Conservation (phyloP, 2,888 invertebrate species). For the Cephus sareptanus region DNA sequence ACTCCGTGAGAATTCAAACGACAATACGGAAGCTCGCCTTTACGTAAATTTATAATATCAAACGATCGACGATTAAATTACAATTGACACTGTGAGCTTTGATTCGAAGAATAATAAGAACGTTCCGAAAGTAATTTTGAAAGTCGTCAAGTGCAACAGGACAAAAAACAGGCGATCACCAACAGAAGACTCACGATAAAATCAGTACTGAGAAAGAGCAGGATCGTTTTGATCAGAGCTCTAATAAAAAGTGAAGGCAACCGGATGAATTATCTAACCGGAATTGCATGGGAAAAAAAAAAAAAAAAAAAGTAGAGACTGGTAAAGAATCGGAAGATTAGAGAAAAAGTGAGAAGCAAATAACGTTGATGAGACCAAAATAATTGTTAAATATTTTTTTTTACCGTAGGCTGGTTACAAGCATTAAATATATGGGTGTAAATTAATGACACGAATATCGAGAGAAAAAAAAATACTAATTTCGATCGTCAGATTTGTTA, state of each 20-base stretch:
- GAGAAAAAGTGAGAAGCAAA: not conserved
- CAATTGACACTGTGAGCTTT: no score
- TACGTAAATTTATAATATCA: not conserved
- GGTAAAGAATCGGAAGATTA: not conserved
- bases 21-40: not conserved
- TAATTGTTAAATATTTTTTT: not conserved
- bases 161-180: not conserved
- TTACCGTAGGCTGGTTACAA: not conserved
- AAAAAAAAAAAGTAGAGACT: not conserved
- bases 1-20: not conserved
- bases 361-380: not conserved
- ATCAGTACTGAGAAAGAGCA: not conserved
- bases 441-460: no score
- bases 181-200: not conserved
- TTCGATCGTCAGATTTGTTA: no score
- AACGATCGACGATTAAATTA: not conserved
- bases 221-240: not conserved
- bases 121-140: constrained; percentile 17
- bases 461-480: no score
- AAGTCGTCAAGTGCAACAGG: constrained; percentile 9
- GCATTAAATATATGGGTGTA: not conserved
- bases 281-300: constrained; percentile 28
- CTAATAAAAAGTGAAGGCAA: constrained; percentile 47
- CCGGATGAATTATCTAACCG: constrained; percentile 55
- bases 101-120: no score